phyloP scores from a whole-genome alignment of 2,113 vertebrate species.

The Sylvia atricapilla region DNA sequence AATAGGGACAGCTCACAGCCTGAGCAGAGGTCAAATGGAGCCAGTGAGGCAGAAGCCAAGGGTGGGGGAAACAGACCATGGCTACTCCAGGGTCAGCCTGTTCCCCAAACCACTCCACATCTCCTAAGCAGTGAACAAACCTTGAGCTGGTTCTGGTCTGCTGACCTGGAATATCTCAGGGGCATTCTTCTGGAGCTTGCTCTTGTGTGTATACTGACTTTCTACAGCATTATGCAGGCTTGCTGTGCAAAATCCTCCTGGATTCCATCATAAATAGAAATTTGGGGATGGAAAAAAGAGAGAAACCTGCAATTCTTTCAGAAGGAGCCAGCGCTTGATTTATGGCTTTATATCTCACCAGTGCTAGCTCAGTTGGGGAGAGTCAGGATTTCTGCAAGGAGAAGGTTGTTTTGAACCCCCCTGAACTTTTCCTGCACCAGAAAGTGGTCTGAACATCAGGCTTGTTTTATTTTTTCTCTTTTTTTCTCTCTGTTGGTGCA shows the following conservation, averaged over 20 bases:
- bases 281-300: not conserved
- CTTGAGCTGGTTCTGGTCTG: not conserved
- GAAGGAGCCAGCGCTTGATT: constrained; percentile 23
- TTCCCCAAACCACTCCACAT: not conserved
- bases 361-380: not conserved
- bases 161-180: not conserved
- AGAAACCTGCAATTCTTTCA: not conserved
- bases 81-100: not conserved
- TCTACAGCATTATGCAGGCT: not conserved
- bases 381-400: constrained; percentile 8
- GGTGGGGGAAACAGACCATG: not conserved
- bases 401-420: not conserved
- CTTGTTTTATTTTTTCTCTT: not conserved
- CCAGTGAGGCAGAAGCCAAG: not conserved
- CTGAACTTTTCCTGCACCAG: not conserved
- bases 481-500: not conserved
- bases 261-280: constrained; percentile 16
- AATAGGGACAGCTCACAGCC: not conserved
- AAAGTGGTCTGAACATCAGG: not conserved
- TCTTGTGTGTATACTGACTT: not conserved
- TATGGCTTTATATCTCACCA: not conserved
- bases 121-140: not conserved
- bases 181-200: not conserved
- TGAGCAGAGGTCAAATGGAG: not conserved
- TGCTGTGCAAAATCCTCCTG: not conserved